Conservation (phyloP, 2,113 vertebrate genomes). For the Siphamia tubifer region DNA sequence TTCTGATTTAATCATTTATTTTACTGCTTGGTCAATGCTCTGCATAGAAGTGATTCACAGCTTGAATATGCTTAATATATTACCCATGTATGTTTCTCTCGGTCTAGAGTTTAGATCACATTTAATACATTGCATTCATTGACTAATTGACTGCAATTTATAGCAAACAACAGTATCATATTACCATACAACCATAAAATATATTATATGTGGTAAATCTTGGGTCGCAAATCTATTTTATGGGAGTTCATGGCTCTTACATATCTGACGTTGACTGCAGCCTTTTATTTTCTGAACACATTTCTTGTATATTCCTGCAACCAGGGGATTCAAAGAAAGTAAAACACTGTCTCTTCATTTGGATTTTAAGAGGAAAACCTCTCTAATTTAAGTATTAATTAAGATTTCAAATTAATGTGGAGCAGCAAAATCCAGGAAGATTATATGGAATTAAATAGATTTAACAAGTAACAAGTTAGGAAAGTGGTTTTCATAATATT, state of each 20-base stretch:
- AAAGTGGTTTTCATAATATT: no score
- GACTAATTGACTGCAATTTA: constrained; percentile 25
- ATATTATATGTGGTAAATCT: constrained; percentile 14
- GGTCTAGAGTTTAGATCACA: constrained; percentile 4
- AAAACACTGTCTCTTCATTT: no score
- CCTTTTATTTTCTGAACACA: background rate
- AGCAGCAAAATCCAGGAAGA: no score
- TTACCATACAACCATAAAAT: background rate
- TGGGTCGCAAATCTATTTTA: constrained; percentile 23
- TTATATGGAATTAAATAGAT: no score
- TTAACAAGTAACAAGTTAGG: no score
- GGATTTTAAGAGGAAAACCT: no score
- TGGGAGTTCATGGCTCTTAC: background rate
- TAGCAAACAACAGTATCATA: background rate
- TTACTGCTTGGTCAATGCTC: background rate
- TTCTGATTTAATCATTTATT: background rate
- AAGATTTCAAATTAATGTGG: no score
- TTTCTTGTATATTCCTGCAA: no score
- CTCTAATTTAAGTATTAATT: no score
- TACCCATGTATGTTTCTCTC: constrained; percentile 10
- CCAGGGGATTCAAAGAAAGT: no score
- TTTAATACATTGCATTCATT: constrained; percentile 7
- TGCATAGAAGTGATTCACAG: background rate
- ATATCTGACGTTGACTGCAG: background rate
- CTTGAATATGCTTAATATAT: constrained; percentile 1